phyloP scores from a whole-genome alignment of 2,888 invertebrate species.

The Hypomecis punctinalis region DNA sequence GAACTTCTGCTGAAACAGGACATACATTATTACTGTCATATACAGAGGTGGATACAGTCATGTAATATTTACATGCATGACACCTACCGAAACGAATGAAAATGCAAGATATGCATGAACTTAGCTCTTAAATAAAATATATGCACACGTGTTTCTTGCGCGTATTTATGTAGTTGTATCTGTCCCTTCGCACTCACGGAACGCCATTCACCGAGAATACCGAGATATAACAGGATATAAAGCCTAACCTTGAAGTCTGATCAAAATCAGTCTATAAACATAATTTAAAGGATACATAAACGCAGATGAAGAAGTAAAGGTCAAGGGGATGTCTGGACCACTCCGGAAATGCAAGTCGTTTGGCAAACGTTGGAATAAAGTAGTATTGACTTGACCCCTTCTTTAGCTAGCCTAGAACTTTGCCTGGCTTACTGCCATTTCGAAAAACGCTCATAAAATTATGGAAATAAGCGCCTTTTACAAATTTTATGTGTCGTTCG shows the following conservation, averaged over 20 bases:
- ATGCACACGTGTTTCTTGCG: too few relatives aligned
- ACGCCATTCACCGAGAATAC: conserved; percentile 33
- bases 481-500: background rate
- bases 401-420: conserved; percentile 9
- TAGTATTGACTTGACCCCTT: conserved; percentile 10
- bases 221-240: conserved; percentile 27
- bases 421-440: conserved; percentile 22
- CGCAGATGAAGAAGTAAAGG: conserved; percentile 5
- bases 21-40: background rate
- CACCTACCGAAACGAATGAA: too few relatives aligned
- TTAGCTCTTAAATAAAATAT: too few relatives aligned
- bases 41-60: too few relatives aligned
- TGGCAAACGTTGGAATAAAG: conserved; percentile 18
- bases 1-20: background rate
- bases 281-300: background rate
- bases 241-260: conserved; percentile 29
- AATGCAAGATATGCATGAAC: too few relatives aligned
- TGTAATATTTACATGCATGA: too few relatives aligned
- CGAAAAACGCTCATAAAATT: conserved; percentile 6
- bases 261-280: conserved; percentile 11
- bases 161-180: too few relatives aligned
- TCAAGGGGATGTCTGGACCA: conserved; percentile 15
- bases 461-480: background rate
- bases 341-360: conserved; percentile 26
- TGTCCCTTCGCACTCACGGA: background rate